These are phyloP conservation scores for Sebastes taczanowskii DNA, from an alignment of 2,797 vertebrate genomes.

Conservation along the genomic window DNA sequence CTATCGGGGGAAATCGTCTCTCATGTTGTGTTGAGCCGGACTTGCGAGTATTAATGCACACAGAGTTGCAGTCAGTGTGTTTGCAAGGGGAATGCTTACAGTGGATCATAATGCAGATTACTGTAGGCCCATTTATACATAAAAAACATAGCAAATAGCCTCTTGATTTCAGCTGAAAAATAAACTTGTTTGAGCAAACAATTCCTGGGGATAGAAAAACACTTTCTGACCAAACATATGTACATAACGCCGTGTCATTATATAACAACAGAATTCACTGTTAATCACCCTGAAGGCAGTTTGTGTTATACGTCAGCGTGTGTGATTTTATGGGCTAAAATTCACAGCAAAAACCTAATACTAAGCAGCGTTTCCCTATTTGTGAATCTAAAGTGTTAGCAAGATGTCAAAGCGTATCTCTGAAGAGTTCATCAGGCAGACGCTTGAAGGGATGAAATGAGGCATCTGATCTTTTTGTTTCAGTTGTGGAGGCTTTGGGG, in stretches of 20 bases:
- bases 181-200: background rate
- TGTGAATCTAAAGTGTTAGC: constrained; percentile 18
- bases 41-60: constrained; percentile 4
- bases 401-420: constrained; percentile 50
- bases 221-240: background rate
- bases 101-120: constrained; percentile 14
- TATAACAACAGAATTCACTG: background rate
- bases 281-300: constrained; percentile 10
- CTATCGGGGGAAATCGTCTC: background rate
- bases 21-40: constrained; percentile 11
- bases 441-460: constrained; percentile 56
- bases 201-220: background rate
- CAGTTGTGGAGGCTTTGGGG: constrained; percentile 40
- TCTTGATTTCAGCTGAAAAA: constrained; percentile 20
- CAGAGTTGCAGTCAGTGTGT: constrained; percentile 8
- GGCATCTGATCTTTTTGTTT: constrained; percentile 66
- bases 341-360: background rate
- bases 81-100: constrained; percentile 6
- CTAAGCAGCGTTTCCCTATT: background rate
- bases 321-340: constrained; percentile 4
- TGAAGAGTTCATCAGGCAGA: constrained; percentile 43
- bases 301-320: background rate
- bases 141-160: constrained; percentile 14
- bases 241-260: background rate
- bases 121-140: background rate